These are phyloP conservation scores for Arenaria interpres DNA, from an alignment of 2,113 vertebrate genomes.

Conservation along the genomic window DNA sequence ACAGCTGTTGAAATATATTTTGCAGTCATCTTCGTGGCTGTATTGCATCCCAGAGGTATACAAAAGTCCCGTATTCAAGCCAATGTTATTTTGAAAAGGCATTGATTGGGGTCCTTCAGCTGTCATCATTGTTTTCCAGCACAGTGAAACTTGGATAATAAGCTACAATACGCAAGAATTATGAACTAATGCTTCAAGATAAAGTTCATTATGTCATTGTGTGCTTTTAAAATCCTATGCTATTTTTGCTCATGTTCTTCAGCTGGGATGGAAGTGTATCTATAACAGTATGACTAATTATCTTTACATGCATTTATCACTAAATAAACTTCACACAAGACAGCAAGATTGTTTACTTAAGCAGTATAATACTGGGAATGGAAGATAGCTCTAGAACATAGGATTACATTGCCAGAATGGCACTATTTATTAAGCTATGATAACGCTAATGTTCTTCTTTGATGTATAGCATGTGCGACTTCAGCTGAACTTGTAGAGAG, in stretches of 20 bases:
- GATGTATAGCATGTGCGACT: constrained; percentile 83
- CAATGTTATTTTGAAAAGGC: neutral
- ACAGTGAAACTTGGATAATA: neutral
- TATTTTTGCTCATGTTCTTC: constrained; percentile 11
- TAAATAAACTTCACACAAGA: constrained; percentile 85
- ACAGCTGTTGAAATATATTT: neutral
- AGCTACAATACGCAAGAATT: neutral
- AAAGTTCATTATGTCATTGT: neutral
- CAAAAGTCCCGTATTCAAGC: neutral
- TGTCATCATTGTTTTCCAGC: neutral
- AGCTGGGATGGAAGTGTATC: constrained; percentile 23
- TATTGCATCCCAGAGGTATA: neutral
- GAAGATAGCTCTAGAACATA: constrained; percentile 79
- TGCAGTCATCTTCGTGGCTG: neutral
- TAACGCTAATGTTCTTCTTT: constrained; percentile 82
- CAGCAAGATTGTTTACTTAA: constrained; percentile 83
- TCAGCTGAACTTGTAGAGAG: constrained; percentile 84
- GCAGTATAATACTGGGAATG: constrained; percentile 75
- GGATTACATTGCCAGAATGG: constrained; percentile 78
- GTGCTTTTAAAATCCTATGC: constrained; percentile 49
- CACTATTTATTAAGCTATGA: constrained; percentile 84
- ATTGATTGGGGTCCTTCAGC: neutral
- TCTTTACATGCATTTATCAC: constrained; percentile 73
- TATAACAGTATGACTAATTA: constrained; percentile 69
- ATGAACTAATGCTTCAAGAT: neutral